A percentile compares a stretch with the other conserved stretches of the same genome.
Evolutionary conservation across 2,888 invertebrate species (phyloP).

Genomic region (Drosophila lutescens): DNA sequence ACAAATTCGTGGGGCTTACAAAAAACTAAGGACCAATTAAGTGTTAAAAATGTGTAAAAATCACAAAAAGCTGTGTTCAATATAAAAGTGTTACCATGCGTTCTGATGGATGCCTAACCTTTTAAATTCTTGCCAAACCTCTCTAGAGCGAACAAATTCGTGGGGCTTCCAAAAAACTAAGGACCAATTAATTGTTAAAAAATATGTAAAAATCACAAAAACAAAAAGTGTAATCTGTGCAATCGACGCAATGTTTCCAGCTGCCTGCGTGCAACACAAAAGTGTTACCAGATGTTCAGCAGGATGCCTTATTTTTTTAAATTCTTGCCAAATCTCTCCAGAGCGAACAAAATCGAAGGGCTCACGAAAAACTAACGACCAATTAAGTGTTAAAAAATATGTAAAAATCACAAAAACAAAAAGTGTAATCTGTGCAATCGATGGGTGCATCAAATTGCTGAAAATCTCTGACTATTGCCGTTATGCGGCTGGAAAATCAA

Average conservation of each 20-base stretch:
- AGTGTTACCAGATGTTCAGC: neutral
- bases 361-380: neutral
- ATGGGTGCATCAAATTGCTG: neutral
- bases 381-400: neutral
- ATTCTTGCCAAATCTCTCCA: no score
- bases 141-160: no score
- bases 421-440: neutral
- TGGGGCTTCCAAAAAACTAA: neutral
- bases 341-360: no score
- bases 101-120: no score
- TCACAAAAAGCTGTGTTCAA: neutral
- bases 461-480: constrained; percentile 11
- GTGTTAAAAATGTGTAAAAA: neutral
- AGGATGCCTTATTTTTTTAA: no score
- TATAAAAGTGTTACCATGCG: neutral
- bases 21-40: neutral
- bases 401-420: neutral
- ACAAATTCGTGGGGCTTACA: no score
- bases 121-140: no score
- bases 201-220: neutral
- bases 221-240: neutral
- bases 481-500: constrained; percentile 22
- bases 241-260: no score
- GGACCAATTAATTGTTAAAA: neutral
- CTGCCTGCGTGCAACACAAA: neutral